These are phyloP conservation scores for Arctia plantaginis DNA, from an alignment of 2,888 invertebrate species.

Conservation along the genomic window DNA sequence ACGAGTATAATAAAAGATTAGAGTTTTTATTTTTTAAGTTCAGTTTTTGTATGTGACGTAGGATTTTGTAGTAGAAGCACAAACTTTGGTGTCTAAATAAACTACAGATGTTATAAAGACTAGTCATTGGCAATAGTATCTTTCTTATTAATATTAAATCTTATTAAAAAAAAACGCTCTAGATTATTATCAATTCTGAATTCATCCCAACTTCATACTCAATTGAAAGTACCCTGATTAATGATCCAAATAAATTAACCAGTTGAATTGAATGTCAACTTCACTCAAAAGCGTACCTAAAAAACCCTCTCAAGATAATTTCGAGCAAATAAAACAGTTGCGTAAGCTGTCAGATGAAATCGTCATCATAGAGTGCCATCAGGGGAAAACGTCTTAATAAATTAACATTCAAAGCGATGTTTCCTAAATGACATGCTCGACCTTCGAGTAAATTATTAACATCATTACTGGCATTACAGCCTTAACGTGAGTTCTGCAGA, in stretches of 20 bases:
- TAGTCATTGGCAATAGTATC: not conserved
- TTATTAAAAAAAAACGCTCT: not conserved
- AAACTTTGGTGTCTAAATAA: not conserved
- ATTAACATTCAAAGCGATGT: slow-evolving; percentile 52
- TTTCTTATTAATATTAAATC: too few relatives aligned
- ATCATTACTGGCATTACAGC: slow-evolving; percentile 32
- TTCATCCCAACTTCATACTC: not conserved
- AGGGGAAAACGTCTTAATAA: slow-evolving; percentile 48
- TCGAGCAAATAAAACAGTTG: slow-evolving; percentile 14
- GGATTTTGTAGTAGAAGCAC: not conserved
- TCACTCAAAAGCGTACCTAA: not conserved
- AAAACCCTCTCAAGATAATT: slow-evolving; percentile 7
- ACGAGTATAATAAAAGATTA: not conserved
- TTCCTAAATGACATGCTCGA: slow-evolving; percentile 46
- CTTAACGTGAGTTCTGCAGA: slow-evolving; percentile 43
- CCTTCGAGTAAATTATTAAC: slow-evolving; percentile 53
- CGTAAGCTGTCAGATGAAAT: slow-evolving; percentile 10
- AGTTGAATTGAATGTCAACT: not conserved
- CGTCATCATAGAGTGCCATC: slow-evolving; percentile 36
- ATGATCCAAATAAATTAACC: not conserved
- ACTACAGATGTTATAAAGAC: not conserved
- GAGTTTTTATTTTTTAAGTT: not conserved
- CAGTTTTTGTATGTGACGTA: not conserved
- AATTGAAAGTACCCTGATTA: not conserved
- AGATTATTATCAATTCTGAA: not conserved